Evolutionary conservation across 2,888 invertebrate genomes (phyloP), one percentile per base, ranked within the genome.

Genomic region (Hydrotaea diabolus): DNA sequence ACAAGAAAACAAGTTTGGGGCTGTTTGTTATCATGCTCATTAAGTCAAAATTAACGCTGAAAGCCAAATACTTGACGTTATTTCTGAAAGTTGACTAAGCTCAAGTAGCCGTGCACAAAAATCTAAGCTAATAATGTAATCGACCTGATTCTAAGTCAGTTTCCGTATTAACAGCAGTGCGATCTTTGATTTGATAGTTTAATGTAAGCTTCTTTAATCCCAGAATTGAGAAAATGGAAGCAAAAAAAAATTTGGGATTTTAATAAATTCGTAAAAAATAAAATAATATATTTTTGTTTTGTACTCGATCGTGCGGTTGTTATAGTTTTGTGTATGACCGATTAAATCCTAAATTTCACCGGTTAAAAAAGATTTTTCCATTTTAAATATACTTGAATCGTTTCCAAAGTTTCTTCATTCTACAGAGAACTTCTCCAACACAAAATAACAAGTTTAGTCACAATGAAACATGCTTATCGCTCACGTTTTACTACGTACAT

Each of bases 1-100:
- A n/a, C n/a, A n/a, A n/a, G n/a, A n/a, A 46, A 69, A 69, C 69
- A 21, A 39, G 69, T 69, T 69, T 69, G 21, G 13, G 15, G 21
- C 13, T 11, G 43, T 13, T 55, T 23, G 26, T 23, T 23, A 55
- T 55, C 55, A 39, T 46, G 39, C 43, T 43, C 69, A 69, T 69
- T 69, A 69, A 46, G 13, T 69, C 69, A 46, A 69, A 69, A 69
- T 43, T 69, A 46, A 69, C 23, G 69, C 69, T 23, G 15, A 69
- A 19, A 69, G 46, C 69, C 7, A 69, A 69, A 69, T 69, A 69
- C n/a, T 21, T 55, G 9, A 21, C 4, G 21, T 55, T 21, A 55
- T 21, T 55, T 69, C 19, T n/a, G 69, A 69, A 69, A 46, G 53
- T 73, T 73, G 49, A 23, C 19, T n/a, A 73, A 36, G 5, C 5